These are phyloP conservation scores for Dufourea novaeangliae DNA, from an alignment of 1,140 invertebrate species.

Conservation along the genomic window DNA sequence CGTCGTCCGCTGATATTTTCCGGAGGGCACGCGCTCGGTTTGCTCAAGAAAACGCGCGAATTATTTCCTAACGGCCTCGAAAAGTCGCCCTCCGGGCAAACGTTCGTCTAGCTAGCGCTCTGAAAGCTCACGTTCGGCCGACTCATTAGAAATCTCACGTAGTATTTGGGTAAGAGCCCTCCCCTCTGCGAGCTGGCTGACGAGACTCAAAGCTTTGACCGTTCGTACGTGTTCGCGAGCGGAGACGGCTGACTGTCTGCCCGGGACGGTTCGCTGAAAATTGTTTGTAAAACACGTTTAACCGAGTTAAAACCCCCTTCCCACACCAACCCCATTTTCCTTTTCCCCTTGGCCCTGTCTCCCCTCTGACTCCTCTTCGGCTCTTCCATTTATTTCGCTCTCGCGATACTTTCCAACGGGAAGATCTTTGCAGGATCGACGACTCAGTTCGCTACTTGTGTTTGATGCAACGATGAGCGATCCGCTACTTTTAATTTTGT, in stretches of 20 bases:
- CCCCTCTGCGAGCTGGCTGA: constrained; percentile 16
- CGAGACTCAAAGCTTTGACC: constrained; percentile 68
- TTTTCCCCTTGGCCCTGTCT: neutral
- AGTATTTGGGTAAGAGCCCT: constrained; percentile 65
- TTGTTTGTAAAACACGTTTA: constrained; percentile 46
- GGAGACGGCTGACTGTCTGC: constrained; percentile 23
- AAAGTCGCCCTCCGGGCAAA: constrained; percentile 33
- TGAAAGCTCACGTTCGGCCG: constrained; percentile 49
- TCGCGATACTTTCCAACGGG: neutral
- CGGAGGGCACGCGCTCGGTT: constrained; percentile 14
- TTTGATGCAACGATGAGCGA: too few species aligned
- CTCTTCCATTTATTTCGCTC: constrained; percentile 1
- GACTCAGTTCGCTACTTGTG: neutral
- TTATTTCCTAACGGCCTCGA: constrained; percentile 47
- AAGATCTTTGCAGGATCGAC: neutral
- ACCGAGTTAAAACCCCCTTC: constrained; percentile 21
- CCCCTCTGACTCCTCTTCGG: neutral
- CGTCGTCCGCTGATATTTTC: neutral
- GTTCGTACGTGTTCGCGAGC: constrained; percentile 49
- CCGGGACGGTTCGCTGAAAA: constrained; percentile 34
- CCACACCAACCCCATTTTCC: neutral
- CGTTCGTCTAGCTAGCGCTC: neutral
- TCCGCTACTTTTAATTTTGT: too few species aligned
- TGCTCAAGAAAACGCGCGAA: constrained; percentile 48
- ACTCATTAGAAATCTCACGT: constrained; percentile 66